Base-by-base conservation (phyloP, 1,140 invertebrate species). In the Brachystomella parvula region DNA sequence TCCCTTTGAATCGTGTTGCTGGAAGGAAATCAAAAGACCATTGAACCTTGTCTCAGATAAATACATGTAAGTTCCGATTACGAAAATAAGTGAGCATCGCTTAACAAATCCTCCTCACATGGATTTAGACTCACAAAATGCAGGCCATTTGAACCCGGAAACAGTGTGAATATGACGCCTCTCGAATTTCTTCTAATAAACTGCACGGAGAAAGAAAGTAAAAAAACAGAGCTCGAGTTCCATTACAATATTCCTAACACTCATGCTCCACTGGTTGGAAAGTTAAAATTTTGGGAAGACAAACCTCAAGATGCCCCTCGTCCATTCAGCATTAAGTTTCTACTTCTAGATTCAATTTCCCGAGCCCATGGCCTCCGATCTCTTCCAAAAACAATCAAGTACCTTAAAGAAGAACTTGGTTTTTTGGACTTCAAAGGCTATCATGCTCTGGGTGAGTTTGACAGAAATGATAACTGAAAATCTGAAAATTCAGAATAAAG, bases 371-470 rank as follows among this genome's bases (percentile, higher is more conserved):
- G 61, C 17, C 61, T 61, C 31, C 56, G 69, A 33, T 30, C 35
- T 29, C 39, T 70, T 17, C 62, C 32, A 1, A 29, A 57, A 39
- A 67, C 65, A 19, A 65, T 70, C 28, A 31, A 56, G 2, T 64
- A 57, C 6, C 57, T 68, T 2, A 53, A 32, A 6, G 31, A 31
- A 2, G 29, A 64, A 19, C 24, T 64, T 15, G 44, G 47, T n/a
- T 68, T 68, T 57, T 32, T 64, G 24, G 63, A 64, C 30, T 68
- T 64, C 63, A 64, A 65, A 61, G 63, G 67, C 0, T 58, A 64
- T 17, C 67, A 68, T 29, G 44, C 59, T 29, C 19, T 68, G 21
- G 67, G 67, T 29, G 49, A n/a, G n/a, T n/a, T n/a, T n/a, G n/a
- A n/a, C n/a, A n/a, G n/a, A n/a, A n/a, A n/a, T n/a, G n/a, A n/a